These are phyloP conservation scores for Prunella fulvescens DNA, from an alignment of 2,113 vertebrate genomes.

Conservation along the genomic window DNA sequence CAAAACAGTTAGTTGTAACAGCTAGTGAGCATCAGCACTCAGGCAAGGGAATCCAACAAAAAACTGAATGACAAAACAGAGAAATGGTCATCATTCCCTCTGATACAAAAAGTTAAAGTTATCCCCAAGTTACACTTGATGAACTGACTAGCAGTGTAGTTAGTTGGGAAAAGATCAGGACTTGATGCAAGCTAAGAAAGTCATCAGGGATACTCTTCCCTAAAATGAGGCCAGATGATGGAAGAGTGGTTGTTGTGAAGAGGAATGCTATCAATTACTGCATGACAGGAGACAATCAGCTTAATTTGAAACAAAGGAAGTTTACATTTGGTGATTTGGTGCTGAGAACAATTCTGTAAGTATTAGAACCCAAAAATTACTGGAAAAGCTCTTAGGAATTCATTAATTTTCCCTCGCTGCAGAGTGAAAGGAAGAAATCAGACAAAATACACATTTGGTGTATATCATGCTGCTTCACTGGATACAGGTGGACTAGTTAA, in stretches of 20 bases:
- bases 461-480: background rate
- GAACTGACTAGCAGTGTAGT: background rate
- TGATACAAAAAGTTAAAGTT: background rate
- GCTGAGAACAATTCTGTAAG: background rate
- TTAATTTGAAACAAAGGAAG: background rate
- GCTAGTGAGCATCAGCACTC: background rate
- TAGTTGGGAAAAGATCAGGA: background rate
- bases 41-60: background rate
- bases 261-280: background rate
- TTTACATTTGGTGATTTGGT: background rate
- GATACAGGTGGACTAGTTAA: background rate
- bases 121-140: background rate
- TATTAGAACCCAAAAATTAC: background rate
- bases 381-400: background rate
- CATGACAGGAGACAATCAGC: background rate
- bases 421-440: background rate
- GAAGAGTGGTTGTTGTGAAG: background rate
- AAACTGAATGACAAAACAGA: background rate
- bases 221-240: background rate
- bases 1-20: background rate
- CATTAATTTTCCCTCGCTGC: background rate
- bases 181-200: background rate
- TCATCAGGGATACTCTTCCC: background rate
- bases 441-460: background rate
- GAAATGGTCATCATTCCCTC: background rate